Conservation (phyloP, 2,888 invertebrate genomes). For the Mythimna lalbum region DNA sequence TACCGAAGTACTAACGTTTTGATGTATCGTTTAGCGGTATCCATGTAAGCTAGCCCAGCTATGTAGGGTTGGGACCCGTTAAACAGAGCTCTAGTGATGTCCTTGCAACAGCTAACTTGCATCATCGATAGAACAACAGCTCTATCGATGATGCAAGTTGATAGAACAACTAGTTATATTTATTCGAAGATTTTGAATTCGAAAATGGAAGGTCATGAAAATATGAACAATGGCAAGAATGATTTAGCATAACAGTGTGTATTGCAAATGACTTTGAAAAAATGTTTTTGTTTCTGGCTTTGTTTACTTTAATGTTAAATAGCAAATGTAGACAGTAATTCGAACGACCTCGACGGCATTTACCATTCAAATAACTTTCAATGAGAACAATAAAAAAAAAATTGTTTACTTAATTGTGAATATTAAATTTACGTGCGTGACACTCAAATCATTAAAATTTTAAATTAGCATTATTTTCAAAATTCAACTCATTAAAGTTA, state of each 20-base stretch:
- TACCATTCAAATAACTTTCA: slow-evolving; percentile 5
- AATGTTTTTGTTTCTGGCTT: background rate
- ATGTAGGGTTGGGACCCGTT: slow-evolving; percentile 86
- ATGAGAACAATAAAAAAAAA: slow-evolving; percentile 2
- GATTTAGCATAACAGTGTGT: background rate
- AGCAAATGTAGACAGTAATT: background rate
- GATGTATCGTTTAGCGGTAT: slow-evolving; percentile 89
- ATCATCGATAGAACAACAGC: no score
- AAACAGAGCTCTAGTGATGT: slow-evolving; percentile 78
- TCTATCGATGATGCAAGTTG: no score
- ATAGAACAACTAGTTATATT: no score
- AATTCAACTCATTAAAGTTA: background rate
- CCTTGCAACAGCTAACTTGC: slow-evolving; percentile 9
- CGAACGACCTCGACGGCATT: background rate
- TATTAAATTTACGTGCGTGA: background rate
- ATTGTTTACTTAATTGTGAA: background rate
- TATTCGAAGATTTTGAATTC: slow-evolving; percentile 59
- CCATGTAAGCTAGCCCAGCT: slow-evolving; percentile 81
- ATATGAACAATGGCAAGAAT: background rate
- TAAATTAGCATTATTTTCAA: background rate
- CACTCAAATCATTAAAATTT: background rate
- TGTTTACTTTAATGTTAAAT: background rate
- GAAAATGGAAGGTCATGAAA: background rate
- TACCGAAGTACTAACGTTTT: slow-evolving; percentile 83
- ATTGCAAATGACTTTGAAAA: background rate